Percentiles rank a stretch among this genome's conserved stretches.
These are phyloP conservation scores for Bellardia pandia DNA, from an alignment of 2,888 invertebrate genomes.

Conservation along the genomic window DNA sequence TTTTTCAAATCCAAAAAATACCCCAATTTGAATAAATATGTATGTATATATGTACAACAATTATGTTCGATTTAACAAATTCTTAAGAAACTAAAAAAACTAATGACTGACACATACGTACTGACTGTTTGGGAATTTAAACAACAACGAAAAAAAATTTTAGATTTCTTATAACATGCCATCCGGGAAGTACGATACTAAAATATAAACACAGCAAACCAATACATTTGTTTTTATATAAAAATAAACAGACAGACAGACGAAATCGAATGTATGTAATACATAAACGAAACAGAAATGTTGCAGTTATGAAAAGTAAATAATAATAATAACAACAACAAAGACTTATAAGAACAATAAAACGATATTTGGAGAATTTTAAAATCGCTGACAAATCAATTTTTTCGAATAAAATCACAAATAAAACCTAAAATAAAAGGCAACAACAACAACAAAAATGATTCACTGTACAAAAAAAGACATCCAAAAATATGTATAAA, in stretches of 20 bases:
- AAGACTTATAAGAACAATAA: slow-evolving; percentile 15
- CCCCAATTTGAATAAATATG: background rate
- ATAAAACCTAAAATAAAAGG: slow-evolving; percentile 11
- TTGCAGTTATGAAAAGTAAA: slow-evolving; percentile 13
- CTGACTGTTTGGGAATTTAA: slow-evolving; percentile 27
- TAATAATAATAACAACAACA: background rate
- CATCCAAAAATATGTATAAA: background rate
- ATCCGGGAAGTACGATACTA: slow-evolving; percentile 81
- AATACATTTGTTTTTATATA: background rate
- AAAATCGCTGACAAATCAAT: slow-evolving; percentile 61
- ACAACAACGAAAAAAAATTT: slow-evolving; percentile 74
- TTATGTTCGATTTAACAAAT: slow-evolving; percentile 56
- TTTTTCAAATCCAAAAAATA: slow-evolving; percentile 21
- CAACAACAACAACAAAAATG: slow-evolving; percentile 21
- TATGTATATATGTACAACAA: background rate
- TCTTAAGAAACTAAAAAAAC: slow-evolving; percentile 25
- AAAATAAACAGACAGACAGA: background rate
- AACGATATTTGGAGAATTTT: slow-evolving; percentile 56
- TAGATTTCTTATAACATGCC: slow-evolving; percentile 81
- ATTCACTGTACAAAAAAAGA: slow-evolving; percentile 32
- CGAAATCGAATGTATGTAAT: slow-evolving; percentile 3
- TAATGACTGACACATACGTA: slow-evolving; percentile 37
- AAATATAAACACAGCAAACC: slow-evolving; percentile 80
- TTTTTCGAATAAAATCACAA: slow-evolving; percentile 6
- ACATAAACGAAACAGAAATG: background rate